Evolutionary conservation across 2,113 vertebrate genomes (phyloP).

Genomic region (Opisthocomus hoazin): DNA sequence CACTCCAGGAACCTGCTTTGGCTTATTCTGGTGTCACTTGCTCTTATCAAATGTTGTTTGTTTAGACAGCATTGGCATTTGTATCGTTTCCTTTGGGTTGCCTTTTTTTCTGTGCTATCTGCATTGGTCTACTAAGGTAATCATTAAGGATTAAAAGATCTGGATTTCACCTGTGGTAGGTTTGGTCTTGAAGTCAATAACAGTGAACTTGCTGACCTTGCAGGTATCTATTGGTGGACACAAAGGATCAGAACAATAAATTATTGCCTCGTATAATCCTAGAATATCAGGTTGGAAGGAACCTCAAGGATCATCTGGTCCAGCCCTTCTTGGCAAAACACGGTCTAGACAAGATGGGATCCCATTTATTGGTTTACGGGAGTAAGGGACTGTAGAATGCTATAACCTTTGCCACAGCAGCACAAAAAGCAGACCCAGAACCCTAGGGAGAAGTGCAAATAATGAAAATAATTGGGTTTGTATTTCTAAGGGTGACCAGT

Average conservation of each 20-base stretch:
- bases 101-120: not conserved
- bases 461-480: accelerated
- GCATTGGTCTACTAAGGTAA: not conserved
- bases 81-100: not conserved
- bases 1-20: not conserved
- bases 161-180: not conserved
- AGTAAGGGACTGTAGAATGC: not conserved
- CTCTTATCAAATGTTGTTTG: not conserved
- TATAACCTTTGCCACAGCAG: not conserved
- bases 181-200: not conserved
- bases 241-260: not conserved
- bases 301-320: no score
- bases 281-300: no score
- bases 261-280: accelerated
- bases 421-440: not conserved
- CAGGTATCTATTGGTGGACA: not conserved
- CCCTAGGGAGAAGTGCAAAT: not conserved
- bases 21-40: not conserved
- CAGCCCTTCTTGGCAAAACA: no score
- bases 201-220: not conserved
- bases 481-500: not conserved
- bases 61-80: not conserved
- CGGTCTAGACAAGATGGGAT: no score
- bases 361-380: not conserved
- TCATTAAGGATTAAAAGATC: not conserved